These are phyloP conservation scores for Notodonta ziczac DNA, from an alignment of 2,888 invertebrate species.

Conservation along the genomic window DNA sequence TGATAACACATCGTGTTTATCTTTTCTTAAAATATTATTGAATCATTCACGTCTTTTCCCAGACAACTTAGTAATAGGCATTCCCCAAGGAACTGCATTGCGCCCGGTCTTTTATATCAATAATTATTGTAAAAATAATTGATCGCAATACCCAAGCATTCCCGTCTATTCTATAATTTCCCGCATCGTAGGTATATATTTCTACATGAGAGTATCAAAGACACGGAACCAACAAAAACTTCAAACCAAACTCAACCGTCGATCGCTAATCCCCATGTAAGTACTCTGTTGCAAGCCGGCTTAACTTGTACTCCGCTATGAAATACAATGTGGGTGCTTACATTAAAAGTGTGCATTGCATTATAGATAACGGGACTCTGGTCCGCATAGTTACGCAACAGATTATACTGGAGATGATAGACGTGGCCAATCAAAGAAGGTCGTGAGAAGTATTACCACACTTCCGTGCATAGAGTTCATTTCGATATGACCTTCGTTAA, in stretches of 20 bases:
- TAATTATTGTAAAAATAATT: no score
- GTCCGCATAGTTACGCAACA: constrained; percentile 41
- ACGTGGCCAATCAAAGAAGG: constrained; percentile 50
- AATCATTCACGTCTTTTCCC: no score
- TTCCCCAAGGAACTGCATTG: no score
- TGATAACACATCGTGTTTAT: no score
- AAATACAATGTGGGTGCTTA: constrained; percentile 29
- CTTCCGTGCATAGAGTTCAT: background rate
- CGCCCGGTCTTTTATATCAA: no score
- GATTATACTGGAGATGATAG: constrained; percentile 36
- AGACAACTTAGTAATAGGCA: no score
- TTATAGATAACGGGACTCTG: constrained; percentile 46
- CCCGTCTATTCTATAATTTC: background rate
- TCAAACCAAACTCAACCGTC: background rate
- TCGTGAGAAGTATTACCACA: constrained; percentile 44
- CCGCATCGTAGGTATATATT: no score
- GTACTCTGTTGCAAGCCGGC: constrained; percentile 12
- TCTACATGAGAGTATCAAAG: background rate
- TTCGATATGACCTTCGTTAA: background rate
- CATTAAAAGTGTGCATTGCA: constrained; percentile 37
- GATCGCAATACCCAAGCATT: background rate
- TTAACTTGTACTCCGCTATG: constrained; percentile 23
- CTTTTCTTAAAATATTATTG: no score
- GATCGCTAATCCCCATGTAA: background rate
- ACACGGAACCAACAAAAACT: background rate